Evolutionary conservation across 2,797 vertebrate species (phyloP), one percentile per base, ranked within the genome.

Genomic region (Peromyscus attwateri): DNA sequence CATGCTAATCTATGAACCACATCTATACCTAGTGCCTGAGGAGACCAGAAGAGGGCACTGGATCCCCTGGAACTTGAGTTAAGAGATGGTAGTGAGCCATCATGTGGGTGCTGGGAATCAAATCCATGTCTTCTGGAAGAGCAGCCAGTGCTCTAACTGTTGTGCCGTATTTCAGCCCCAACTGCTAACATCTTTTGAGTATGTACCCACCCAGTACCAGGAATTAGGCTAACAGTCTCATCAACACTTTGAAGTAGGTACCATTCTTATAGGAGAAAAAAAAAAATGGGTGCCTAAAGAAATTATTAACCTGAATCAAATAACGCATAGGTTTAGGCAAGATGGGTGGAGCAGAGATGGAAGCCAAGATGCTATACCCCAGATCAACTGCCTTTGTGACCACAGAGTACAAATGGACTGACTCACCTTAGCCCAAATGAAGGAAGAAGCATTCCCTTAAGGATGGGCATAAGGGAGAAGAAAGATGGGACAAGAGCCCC

Each of bases 361-460:
- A 85, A 85, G 40, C 49, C 70, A 79, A 62, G 25, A 64, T 23
- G 21, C 21, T 76, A 79, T 55, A 64, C 21, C 71, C 87, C 34
- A 87, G 11, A 49, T 19, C 25, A 17, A 75, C 16, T 21, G 10
- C 3, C 27, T 1, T 17, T n/a, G 17, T 11, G 80, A 8, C 17
- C 19, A 68, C 31, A 27, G 3, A 43, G 8, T 19, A 25, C 21
- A 71, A 1, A 10, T 1, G 34, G 73, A 88, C 49, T 64, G 49
- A 34, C 27, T 79, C 7, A 0, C 0, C 0, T 11, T 34, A 10
- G 19, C 43, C 55, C 8, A 19, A 1, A 79, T 66, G 70, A 49
- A 21, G 5, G 37, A 90, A 40, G 19, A 12, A 43, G 31, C 8
- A 1, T n/a, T 31, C 34, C 12, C 60, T 2, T 46, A 70, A 88